Evolutionary conservation across 2,888 invertebrate genomes (phyloP).

Genomic region (Temnothorax ravouxi): DNA sequence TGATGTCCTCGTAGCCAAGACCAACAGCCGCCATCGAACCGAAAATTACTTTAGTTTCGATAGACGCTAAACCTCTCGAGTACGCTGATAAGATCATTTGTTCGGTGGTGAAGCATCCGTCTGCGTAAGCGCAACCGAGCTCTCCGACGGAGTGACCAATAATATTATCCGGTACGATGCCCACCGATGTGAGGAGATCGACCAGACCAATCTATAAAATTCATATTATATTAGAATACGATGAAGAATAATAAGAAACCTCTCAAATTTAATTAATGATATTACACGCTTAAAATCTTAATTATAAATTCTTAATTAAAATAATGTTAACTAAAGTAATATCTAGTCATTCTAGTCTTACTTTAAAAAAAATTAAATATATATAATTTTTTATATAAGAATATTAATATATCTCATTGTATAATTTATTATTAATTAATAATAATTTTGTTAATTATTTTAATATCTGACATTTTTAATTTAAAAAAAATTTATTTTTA

Average conservation of each 20-base stretch:
- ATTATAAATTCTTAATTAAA: slow-evolving; percentile 5
- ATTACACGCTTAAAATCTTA: neutral
- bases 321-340: neutral
- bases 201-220: slow-evolving; percentile 88
- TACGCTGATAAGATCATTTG: slow-evolving; percentile 82
- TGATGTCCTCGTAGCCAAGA: slow-evolving; percentile 88
- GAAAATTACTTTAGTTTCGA: slow-evolving; percentile 86
- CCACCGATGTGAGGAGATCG: slow-evolving; percentile 88
- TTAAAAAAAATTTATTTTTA: neutral
- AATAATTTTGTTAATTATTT: neutral
- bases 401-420: neutral
- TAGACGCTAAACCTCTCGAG: slow-evolving; percentile 80
- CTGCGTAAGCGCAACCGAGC: slow-evolving; percentile 97
- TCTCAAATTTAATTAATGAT: neutral
- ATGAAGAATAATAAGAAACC: slow-evolving; percentile 1
- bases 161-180: slow-evolving; percentile 91
- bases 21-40: slow-evolving; percentile 97
- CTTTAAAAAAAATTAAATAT: neutral
- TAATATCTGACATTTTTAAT: neutral
- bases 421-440: neutral
- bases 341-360: neutral
- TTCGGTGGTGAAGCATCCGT: slow-evolving; percentile 92
- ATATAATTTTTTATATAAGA: neutral
- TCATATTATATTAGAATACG: neutral
- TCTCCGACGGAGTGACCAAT: slow-evolving; percentile 98